Evolutionary conservation across 2,888 invertebrate species (phyloP).

Genomic region (Acanthoscelides obtectus): DNA sequence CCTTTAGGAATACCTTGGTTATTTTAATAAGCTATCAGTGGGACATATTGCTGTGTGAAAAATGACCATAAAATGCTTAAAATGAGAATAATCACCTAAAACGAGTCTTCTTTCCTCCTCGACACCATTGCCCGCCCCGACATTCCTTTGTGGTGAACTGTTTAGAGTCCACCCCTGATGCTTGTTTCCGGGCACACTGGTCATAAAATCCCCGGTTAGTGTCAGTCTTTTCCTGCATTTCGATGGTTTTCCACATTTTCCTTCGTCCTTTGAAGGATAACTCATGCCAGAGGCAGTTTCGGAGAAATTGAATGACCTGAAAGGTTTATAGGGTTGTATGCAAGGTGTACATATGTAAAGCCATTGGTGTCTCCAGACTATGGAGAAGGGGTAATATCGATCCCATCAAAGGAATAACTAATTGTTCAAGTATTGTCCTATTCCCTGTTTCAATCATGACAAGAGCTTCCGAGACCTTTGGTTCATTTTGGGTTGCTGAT

Average conservation of each 20-base stretch:
- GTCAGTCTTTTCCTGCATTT: slow-evolving; percentile 18
- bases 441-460: too few relatives aligned
- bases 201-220: slow-evolving; percentile 17
- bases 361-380: too few relatives aligned
- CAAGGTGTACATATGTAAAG: not conserved
- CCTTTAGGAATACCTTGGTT: too few relatives aligned
- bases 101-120: not conserved
- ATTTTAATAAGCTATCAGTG: too few relatives aligned
- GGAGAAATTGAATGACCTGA: not conserved
- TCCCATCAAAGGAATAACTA: too few relatives aligned
- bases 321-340: not conserved
- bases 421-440: too few relatives aligned
- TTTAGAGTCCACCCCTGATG: slow-evolving; percentile 8
- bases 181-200: slow-evolving; percentile 11
- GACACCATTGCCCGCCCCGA: not conserved
- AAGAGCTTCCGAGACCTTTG: too few relatives aligned
- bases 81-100: not conserved
- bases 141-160: slow-evolving; percentile 14
- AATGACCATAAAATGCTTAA: slow-evolving; percentile 1
- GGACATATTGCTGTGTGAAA: too few relatives aligned
- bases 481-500: too few relatives aligned
- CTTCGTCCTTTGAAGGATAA: not conserved
- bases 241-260: slow-evolving; percentile 15
- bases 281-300: not conserved
- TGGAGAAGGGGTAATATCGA: too few relatives aligned